Evolutionary conservation across 2,113 vertebrate species (phyloP).

Genomic region (Takifugu flavidus): DNA sequence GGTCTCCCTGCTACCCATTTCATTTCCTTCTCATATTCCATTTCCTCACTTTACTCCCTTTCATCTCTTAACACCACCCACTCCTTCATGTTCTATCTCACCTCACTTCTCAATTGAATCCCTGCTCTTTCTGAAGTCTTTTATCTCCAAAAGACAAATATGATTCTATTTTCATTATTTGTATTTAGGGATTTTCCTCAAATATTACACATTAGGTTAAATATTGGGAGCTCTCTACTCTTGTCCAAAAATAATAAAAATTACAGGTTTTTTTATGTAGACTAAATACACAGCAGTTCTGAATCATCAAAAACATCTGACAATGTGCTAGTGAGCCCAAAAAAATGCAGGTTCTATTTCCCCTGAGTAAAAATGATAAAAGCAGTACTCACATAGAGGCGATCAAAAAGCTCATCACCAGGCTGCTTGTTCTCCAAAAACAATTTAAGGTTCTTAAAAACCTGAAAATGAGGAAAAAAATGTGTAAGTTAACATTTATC

Average conservation of each 20-base stretch:
- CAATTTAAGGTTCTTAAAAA: slow-evolving; percentile 80
- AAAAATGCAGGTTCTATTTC: neutral
- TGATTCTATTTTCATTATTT: slow-evolving; percentile 24
- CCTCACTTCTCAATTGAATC: slow-evolving; percentile 37
- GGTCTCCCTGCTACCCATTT: slow-evolving; percentile 35
- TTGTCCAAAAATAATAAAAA: no score
- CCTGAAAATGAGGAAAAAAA: slow-evolving; percentile 55
- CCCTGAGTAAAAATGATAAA: neutral
- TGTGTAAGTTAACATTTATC: neutral
- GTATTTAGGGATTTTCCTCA: neutral
- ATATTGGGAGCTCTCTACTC: neutral
- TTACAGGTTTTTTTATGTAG: neutral
- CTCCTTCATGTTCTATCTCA: slow-evolving; percentile 52
- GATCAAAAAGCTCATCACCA: slow-evolving; percentile 78
- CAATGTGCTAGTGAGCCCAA: no score
- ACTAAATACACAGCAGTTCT: no score
- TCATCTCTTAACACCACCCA: slow-evolving; percentile 49
- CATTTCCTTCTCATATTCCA: slow-evolving; percentile 26
- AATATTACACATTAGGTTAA: slow-evolving; percentile 7
- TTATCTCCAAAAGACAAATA: slow-evolving; percentile 5
- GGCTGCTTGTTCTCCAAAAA: slow-evolving; percentile 73
- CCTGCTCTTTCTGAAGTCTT: slow-evolving; percentile 13
- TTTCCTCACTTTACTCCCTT: slow-evolving; percentile 45
- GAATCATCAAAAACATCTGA: no score
- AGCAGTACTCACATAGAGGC: slow-evolving; percentile 62